Evolutionary conservation across 2,888 invertebrate genomes (phyloP), one percentile per base, ranked within the genome.

Genomic region (Glyphotaelius pellucidus): DNA sequence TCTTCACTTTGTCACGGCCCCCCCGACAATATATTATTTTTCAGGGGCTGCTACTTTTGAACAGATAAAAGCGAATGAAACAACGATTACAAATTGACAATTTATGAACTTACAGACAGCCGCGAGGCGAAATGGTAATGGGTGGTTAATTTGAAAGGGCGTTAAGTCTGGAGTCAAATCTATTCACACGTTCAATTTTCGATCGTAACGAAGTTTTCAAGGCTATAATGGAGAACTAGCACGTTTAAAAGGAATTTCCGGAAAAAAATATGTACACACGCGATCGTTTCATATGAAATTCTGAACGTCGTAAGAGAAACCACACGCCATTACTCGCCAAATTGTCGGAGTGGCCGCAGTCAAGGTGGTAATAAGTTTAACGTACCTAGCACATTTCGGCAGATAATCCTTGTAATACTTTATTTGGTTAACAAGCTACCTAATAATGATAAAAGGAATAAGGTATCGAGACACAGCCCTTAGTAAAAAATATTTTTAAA

Each of bases 321-420:
- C 96, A 97, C 97, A 97, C 97, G 97, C 97, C 97, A 97, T 97
- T 97, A 96, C 96, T 96, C 96, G 96, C 95, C 95, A 95, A 95
- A 95, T 95, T 95, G 95, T 95, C 95, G 95, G 92, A 95, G 95
- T 95, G 95, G 95, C 95, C 95, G 94, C 90, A 90, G 95, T 94
- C 95, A 94, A 95, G 94, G 94, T 94, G 93, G 94, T 94, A 94
- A 93, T 91, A 92, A 94, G 95, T 95, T 94, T 94, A 95, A 94
- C 97, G 96, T 97, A 97, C 97, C 97, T 97, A 97, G 96, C 96
- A 96, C 97, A 97, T 97, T 97, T 96, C 97, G 97, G 96, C 95
- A 96, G 95, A 95, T 96, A 96, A 96, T 96, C 96, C 96, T 96
- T 97, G 96, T 95, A 95, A 96, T 95, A 95, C 95, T 95, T 94